Evolutionary conservation across 2,888 invertebrate genomes (phyloP).

Genomic region (Entomobrya proxima): DNA sequence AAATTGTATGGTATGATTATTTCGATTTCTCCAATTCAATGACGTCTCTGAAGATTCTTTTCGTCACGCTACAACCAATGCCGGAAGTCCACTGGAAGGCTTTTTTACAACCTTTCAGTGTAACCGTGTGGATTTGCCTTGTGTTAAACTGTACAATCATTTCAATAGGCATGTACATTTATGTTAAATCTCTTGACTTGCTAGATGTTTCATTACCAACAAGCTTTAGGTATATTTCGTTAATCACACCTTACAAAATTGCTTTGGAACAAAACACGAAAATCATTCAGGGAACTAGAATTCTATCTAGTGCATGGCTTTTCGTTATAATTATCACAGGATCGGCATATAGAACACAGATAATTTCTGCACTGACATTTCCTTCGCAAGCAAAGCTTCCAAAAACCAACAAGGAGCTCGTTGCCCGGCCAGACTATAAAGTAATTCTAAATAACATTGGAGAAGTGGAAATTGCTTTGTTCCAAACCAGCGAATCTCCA

Average conservation of each 20-base stretch:
- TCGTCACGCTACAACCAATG: conserved; percentile 23
- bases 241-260: conserved; percentile 32
- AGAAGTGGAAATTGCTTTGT: conserved; percentile 1
- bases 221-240: background rate
- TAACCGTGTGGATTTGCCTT: conserved; percentile 16
- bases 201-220: background rate
- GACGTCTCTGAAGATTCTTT: background rate
- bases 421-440: background rate
- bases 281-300: background rate
- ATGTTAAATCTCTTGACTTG: background rate
- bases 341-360: conserved; percentile 35
- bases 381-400: background rate
- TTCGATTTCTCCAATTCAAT: conserved; percentile 19
- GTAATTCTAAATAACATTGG: conserved; percentile 31
- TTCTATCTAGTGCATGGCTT: conserved; percentile 24
- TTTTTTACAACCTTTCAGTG: conserved; percentile 28
- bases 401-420: conserved; percentile 23
- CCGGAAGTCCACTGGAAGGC: conserved; percentile 46
- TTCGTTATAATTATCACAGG: conserved; percentile 38
- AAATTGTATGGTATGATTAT: conserved; percentile 43
- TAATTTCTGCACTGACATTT: conserved; percentile 40
- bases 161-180: background rate
- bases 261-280: conserved; percentile 36
- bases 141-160: background rate
- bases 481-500: conserved; percentile 47